Percentiles rank a stretch among this genome's conserved stretches.
phyloP scores from a whole-genome alignment of 2,888 invertebrate genomes.

The Synanthedon formicaeformis region DNA sequence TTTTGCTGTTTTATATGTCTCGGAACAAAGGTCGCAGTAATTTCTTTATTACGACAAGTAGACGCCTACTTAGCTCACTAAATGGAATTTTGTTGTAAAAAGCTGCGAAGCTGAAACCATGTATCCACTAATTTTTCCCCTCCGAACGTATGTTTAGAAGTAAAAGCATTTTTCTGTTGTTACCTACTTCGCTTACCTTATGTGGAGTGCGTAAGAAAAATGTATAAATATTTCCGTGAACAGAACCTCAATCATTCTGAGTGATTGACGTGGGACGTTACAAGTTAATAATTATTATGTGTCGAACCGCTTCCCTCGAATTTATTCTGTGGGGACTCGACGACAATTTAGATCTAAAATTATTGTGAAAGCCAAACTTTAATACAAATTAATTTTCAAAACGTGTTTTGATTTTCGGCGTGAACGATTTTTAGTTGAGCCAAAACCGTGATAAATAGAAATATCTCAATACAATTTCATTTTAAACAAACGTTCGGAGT shows the following conservation, averaged over 20 bases:
- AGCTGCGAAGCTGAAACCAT: conserved; percentile 17
- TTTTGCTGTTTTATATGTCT: background rate
- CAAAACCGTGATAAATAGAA: background rate
- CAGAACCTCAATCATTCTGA: conserved; percentile 9
- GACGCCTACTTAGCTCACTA: conserved; percentile 19
- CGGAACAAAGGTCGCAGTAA: conserved; percentile 27
- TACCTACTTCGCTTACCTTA: conserved; percentile 3
- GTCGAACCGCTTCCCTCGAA: background rate
- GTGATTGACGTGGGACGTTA: conserved; percentile 6
- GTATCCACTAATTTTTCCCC: conserved; percentile 9
- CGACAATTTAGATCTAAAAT: too few relatives aligned
- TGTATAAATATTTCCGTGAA: conserved; percentile 12
- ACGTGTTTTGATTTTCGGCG: too few relatives aligned
- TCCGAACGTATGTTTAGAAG: conserved; percentile 11
- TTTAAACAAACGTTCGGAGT: conserved; percentile 1
- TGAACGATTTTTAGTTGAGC: too few relatives aligned
- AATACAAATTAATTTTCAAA: too few relatives aligned
- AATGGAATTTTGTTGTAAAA: conserved; percentile 42
- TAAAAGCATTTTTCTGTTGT: conserved; percentile 20
- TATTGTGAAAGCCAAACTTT: too few relatives aligned
- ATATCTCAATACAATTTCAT: background rate
- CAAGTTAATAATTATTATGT: background rate
- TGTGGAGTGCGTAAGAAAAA: conserved; percentile 8
- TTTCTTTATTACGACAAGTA: conserved; percentile 28
- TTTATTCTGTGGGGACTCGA: too few relatives aligned